Evolutionary conservation across 2,797 vertebrate species (phyloP), one percentile per base, ranked within the genome.

Genomic region (Protonibea diacanthus): DNA sequence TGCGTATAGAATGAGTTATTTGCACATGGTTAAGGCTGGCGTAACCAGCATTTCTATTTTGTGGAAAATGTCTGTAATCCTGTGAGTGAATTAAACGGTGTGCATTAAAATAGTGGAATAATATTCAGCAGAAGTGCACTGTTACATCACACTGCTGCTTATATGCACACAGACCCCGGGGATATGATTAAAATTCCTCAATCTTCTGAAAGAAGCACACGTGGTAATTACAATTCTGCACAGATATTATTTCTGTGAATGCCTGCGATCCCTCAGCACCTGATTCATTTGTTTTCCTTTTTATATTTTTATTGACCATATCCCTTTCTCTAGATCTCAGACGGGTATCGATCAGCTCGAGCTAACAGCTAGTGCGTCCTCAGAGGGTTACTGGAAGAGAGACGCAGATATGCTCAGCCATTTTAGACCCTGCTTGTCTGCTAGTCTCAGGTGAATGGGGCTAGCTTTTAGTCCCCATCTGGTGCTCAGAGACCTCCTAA

Each of bases 401-500:
- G 69, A 68, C 67, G 63, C 63, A 59, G 73, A 86, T 53, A 55
- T 70, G 64, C 77, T 89, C 86, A 74, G 81, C 86, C 81, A 84
- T 92, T 91, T 93, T 90, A 91, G 74, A 61, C 74, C 53, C 33
- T 67, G 68, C 74, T 80, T 77, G 74, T 65, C 70, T 78, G 58
- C 52, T 80, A 8, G 76, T 91, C 69, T 90, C 87, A 82, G 87
- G 91, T 93, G 81, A 88, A 88, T 66, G 66, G 69, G 62, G 55
- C 64, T 70, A 78, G 86, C 84, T 88, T 87, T 92, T 91, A 86
- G 90, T 86, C 81, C 85, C 86, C 90, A 91, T 87, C 88, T 91
- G 90, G 79, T 85, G 89, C 74, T 89, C 63, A 1, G 79, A 88
- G 89, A 88, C 86, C 82, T 65, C 80, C 79, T 90, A 88, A 93